These are phyloP conservation scores for Sakesphorus luctuosus DNA, from an alignment of 2,113 vertebrate genomes.

Conservation along the genomic window DNA sequence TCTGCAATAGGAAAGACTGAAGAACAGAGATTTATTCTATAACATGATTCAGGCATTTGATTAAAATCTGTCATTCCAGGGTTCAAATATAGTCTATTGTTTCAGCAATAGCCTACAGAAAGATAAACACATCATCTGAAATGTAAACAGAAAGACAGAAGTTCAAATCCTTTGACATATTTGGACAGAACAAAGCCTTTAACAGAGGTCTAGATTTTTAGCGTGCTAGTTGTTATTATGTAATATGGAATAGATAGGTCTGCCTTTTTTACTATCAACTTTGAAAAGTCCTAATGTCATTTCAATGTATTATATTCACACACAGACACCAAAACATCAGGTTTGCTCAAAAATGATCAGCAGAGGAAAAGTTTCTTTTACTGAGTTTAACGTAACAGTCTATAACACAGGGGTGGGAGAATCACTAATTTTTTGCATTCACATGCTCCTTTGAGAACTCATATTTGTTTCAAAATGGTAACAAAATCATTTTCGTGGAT, in stretches of 20 bases:
- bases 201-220: not conserved
- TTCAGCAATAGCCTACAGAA: not conserved
- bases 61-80: not conserved
- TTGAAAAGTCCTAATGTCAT: not conserved
- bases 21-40: not conserved
- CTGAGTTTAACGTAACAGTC: not conserved
- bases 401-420: not conserved
- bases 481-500: not conserved
- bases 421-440: not conserved
- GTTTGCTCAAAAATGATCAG: not conserved
- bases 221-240: rapidly evolving
- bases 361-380: not conserved
- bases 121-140: not conserved
- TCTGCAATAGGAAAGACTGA: not conserved
- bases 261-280: not conserved
- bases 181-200: not conserved
- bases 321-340: rapidly evolving
- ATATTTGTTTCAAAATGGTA: not conserved
- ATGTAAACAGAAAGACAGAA: not conserved
- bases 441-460: not conserved
- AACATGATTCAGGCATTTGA: not conserved
- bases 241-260: not conserved
- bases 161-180: not conserved
- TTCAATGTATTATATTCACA: not conserved
- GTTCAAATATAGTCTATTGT: not conserved